phyloP scores from a whole-genome alignment of 2,113 vertebrate genomes.

The Pipa parva region DNA sequence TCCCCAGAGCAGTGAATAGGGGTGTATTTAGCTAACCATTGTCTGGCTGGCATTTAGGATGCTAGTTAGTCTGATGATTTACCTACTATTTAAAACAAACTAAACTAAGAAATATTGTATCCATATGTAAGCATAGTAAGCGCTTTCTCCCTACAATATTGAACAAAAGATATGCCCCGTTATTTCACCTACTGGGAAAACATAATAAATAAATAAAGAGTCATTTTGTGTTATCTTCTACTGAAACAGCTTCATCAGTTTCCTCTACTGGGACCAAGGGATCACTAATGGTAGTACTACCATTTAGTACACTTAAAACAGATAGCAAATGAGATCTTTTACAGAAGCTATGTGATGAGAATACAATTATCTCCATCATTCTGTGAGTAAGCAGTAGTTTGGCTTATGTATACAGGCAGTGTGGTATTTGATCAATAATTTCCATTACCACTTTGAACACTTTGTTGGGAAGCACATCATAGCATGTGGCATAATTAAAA shows the following conservation, averaged over 20 bases:
- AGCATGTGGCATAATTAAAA: no score
- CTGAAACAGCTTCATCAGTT: not conserved
- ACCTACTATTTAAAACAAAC: no score
- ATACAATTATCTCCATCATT: conserved; percentile 25
- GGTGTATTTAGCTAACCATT: no score
- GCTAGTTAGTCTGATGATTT: no score
- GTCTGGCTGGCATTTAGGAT: no score
- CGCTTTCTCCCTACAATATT: not conserved
- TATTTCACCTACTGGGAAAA: not conserved
- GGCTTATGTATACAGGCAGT: conserved; percentile 20
- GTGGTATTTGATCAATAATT: conserved; percentile 21
- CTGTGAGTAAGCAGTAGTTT: conserved; percentile 5
- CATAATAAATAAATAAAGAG: no score
- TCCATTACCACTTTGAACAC: conserved; percentile 28
- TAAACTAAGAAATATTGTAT: no score
- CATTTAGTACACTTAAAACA: conserved; percentile 10
- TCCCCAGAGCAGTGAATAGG: no score
- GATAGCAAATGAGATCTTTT: conserved; percentile 7
- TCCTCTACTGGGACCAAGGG: conserved; percentile 7
- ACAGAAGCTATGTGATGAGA: conserved; percentile 22
- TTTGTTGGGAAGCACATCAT: conserved; percentile 19
- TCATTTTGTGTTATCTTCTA: no score
- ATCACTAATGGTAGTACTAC: conserved; percentile 14
- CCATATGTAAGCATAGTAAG: no score
- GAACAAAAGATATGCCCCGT: not conserved